Percentiles rank a stretch among this genome's conserved stretches.
phyloP scores from a whole-genome alignment of 2,797 vertebrate genomes.

The Clamator glandarius region DNA sequence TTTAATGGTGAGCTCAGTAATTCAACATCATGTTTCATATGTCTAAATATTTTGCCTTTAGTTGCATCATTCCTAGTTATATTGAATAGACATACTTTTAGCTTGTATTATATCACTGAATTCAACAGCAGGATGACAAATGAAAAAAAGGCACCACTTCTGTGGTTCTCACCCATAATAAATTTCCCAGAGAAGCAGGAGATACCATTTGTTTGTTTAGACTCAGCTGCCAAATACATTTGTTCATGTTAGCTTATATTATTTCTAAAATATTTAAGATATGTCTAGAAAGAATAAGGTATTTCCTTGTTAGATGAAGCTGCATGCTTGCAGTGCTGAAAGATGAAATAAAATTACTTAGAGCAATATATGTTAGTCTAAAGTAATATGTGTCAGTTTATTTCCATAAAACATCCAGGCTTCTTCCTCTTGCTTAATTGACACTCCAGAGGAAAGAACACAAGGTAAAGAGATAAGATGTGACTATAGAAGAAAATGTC shows the following conservation, averaged over 20 bases:
- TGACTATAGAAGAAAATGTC: not conserved
- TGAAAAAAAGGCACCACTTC: not conserved
- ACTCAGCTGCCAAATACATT: not conserved
- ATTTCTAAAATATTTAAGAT: not conserved
- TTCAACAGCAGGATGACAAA: not conserved
- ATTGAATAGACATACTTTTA: not conserved
- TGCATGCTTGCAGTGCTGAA: not conserved
- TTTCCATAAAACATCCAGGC: not conserved
- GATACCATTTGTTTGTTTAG: not conserved
- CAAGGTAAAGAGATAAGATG: not conserved
- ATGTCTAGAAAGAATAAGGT: not conserved
- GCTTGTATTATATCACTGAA: not conserved
- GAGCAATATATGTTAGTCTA: not conserved
- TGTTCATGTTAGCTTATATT: not conserved
- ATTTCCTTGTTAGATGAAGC: not conserved
- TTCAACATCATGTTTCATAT: not conserved
- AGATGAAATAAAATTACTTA: not conserved
- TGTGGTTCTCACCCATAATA: not conserved
- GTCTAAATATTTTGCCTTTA: not conserved
- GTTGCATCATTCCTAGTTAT: not conserved
- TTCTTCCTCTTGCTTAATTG: not conserved
- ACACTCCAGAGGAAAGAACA: not conserved
- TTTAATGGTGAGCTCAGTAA: not conserved
- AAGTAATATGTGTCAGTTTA: not conserved
- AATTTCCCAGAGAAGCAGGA: not conserved